These are phyloP conservation scores for Drosophila barbarae DNA, from an alignment of 2,888 invertebrate genomes.

Conservation along the genomic window DNA sequence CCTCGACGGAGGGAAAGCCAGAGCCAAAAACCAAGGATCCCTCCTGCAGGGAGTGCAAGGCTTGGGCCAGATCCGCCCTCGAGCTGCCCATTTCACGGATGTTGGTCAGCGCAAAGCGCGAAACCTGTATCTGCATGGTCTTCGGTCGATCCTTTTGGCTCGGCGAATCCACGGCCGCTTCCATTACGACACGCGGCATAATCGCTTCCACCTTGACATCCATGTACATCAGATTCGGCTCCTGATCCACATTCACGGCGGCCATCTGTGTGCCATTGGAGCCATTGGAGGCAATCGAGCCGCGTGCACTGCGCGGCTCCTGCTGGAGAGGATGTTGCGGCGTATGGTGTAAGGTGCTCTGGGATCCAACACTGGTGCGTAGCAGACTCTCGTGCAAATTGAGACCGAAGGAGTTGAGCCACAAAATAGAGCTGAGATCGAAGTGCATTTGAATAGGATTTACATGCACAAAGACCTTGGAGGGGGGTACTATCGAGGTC, in stretches of 20 bases:
- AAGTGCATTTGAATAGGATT: constrained; percentile 94
- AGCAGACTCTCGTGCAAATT: constrained; percentile 90
- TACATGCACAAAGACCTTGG: constrained; percentile 93
- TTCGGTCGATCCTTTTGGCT: constrained; percentile 93
- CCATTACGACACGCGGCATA: constrained; percentile 88
- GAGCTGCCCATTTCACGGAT: constrained; percentile 83
- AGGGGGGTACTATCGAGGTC: constrained; percentile 90
- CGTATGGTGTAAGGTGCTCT: constrained; percentile 45
- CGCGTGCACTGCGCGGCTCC: constrained; percentile 36
- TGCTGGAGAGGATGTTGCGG: constrained; percentile 22
- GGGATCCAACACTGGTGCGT: constrained; percentile 80
- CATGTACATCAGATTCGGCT: constrained; percentile 83
- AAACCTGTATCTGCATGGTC: constrained; percentile 85
- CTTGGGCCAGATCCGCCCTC: constrained; percentile 88
- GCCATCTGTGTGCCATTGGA: constrained; percentile 69
- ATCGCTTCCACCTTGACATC: constrained; percentile 95
- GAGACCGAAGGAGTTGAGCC: constrained; percentile 95
- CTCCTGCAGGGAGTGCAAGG: constrained; percentile 88
- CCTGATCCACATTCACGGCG: constrained; percentile 54
- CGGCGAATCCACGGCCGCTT: constrained; percentile 87
- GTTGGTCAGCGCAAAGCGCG: constrained; percentile 84
- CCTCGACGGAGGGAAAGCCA: constrained; percentile 87
- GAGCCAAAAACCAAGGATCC: constrained; percentile 87
- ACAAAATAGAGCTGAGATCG: constrained; percentile 92
- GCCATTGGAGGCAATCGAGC: constrained; percentile 60